phyloP scores from a whole-genome alignment of 1,140 invertebrate genomes.

The Propsilocerus akamusi region DNA sequence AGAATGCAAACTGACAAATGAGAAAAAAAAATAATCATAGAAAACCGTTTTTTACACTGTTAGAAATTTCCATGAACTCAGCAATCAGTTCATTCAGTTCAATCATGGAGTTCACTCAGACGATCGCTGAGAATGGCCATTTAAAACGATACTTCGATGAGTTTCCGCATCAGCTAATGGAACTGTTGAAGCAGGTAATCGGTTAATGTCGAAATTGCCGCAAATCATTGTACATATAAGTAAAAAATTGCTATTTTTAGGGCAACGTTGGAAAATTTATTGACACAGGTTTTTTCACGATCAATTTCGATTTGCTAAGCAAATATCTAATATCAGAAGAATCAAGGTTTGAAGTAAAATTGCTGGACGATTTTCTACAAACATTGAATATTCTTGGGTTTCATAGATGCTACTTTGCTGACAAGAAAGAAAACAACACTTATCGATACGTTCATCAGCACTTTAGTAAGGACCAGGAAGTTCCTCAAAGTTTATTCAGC shows the following conservation, averaged over 20 bases:
- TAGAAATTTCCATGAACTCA: no score
- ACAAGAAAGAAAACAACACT: not conserved
- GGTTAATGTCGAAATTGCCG: not conserved
- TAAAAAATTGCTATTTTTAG: not conserved
- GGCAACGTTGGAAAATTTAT: not conserved
- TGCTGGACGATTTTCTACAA: not conserved
- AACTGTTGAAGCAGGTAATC: not conserved
- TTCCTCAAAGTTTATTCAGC: not conserved
- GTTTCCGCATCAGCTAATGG: not conserved
- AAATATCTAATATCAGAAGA: not conserved
- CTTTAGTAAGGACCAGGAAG: not conserved
- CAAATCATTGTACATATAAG: not conserved
- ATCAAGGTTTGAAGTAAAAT: not conserved
- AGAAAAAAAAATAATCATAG: no score
- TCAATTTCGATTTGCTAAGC: not conserved
- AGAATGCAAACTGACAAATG: no score
- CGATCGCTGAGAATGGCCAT: not conserved
- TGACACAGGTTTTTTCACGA: not conserved
- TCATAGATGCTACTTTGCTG: not conserved
- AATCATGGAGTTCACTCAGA: not conserved
- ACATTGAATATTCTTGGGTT: not conserved
- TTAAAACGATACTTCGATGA: not conserved
- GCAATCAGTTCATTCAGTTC: no score
- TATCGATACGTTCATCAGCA: not conserved
- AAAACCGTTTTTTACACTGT: no score